Evolutionary conservation across 2,797 vertebrate genomes (phyloP).

Genomic region (Catamblyrhynchus diadema): DNA sequence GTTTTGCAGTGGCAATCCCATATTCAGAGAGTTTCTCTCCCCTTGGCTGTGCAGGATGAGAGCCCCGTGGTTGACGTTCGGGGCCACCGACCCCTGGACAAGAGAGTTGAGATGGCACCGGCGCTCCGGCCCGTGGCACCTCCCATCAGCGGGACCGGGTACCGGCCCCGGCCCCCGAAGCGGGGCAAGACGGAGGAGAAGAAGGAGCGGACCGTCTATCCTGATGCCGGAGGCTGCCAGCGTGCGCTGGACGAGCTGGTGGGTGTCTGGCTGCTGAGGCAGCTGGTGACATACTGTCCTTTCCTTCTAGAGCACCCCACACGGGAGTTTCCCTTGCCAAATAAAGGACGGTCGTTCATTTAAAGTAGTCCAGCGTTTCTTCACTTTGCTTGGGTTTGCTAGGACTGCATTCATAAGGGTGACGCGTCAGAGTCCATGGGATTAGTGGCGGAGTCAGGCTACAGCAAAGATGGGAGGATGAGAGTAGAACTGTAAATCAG

Average conservation of each 20-base stretch:
- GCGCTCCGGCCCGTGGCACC: slow-evolving; percentile 62
- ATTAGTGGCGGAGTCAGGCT: background rate
- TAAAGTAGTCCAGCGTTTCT: background rate
- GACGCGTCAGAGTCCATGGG: background rate
- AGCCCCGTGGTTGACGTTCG: background rate
- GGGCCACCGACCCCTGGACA: slow-evolving; percentile 78
- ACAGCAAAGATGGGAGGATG: background rate
- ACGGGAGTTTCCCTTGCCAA: fast-evolving
- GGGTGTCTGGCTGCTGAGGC: background rate
- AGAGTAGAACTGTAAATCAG: background rate
- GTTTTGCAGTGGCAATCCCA: background rate
- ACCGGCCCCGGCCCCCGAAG: slow-evolving; percentile 74
- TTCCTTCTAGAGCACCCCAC: background rate
- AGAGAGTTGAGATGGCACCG: slow-evolving; percentile 12
- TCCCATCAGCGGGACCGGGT: slow-evolving; percentile 62
- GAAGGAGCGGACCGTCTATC: slow-evolving; percentile 53
- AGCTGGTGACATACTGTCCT: background rate
- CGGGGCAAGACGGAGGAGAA: fast-evolving
- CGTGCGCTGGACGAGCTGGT: slow-evolving; percentile 81
- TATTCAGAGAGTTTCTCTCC: background rate
- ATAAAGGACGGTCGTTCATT: fast-evolving
- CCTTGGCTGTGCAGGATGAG: background rate
- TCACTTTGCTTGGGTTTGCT: background rate
- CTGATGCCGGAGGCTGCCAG: slow-evolving; percentile 83
- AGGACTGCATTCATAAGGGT: background rate